These are phyloP conservation scores for Philypnodon macrostomus DNA, from an alignment of 2,797 vertebrate genomes.

Conservation along the genomic window DNA sequence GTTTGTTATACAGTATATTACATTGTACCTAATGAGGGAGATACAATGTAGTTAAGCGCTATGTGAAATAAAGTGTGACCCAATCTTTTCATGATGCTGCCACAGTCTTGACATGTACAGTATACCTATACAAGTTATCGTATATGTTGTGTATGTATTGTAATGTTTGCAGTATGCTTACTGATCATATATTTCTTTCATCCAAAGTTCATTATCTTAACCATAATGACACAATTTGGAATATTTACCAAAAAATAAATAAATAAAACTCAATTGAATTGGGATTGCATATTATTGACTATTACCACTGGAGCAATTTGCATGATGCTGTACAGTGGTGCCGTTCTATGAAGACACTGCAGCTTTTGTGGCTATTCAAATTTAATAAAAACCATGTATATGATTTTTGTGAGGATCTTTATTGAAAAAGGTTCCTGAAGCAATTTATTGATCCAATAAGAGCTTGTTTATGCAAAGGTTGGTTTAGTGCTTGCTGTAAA, in stretches of 20 bases:
- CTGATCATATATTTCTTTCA: no score
- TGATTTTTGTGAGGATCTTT: not conserved
- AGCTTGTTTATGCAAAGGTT: not conserved
- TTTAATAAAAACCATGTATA: not conserved
- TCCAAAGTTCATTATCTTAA: no score
- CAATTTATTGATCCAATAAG: conserved; percentile 13
- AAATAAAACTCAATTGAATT: conserved; percentile 5
- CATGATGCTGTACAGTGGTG: not conserved
- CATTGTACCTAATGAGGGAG: no score
- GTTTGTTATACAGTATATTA: no score
- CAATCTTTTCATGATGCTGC: no score
- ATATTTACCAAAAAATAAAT: not conserved
- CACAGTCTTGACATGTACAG: no score
- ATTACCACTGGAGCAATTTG: conserved; percentile 3
- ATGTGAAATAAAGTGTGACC: no score
- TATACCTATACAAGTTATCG: no score
- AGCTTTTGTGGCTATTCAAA: conserved; percentile 1
- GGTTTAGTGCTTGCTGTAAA: not conserved
- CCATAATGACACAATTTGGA: not conserved
- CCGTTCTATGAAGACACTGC: not conserved
- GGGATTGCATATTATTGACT: conserved; percentile 22
- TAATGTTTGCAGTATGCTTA: no score
- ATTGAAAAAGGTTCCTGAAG: conserved; percentile 11
- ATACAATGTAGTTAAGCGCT: no score
- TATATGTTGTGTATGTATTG: no score